Base-by-base conservation (phyloP, 2,113 vertebrate species). In the Notothenia coriiceps region DNA sequence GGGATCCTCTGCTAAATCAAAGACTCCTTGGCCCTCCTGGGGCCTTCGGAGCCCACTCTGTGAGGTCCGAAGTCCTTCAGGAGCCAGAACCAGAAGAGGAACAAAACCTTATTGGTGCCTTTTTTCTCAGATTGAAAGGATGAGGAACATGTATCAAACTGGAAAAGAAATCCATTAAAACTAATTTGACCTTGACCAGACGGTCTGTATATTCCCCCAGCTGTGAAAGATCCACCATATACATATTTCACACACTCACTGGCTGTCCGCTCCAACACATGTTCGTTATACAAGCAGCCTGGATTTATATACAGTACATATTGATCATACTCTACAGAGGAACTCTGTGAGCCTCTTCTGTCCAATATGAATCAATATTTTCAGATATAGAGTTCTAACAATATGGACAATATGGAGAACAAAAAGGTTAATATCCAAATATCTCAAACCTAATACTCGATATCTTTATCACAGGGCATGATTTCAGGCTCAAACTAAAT, bases 101-200 rank as follows among this genome's bases (percentile, higher is more conserved):
- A 29, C 59, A 51, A n/a, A 4, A 55, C 20, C 51, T 46, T 52
- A 35, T 29, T 3, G 2, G 2, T 70, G 29, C 22, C 25, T 50
- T 51, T 20, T 22, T 29, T 8, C 1, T 35, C 57, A 29, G 29
- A 25, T 11, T 22, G 57, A 12, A 15, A 40, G 0, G 12, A 67
- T 47, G 43, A 56, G n/a, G 54, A 51, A 61, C 66, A 0, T 51
- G 22, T 2, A 46, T 59, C 10, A 43, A 18, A 61, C 10, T 51
- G 13, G 10, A 47, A 80, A 70, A 63, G n/a, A 74, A 70, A 67
- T 25, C 33, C 20, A 69, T 44, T n/a, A 67, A 74, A 80, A 74
- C 2, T 5, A 13, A 62, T 82, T 65, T 89, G 93, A 94, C 92
- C 92, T 94, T 94, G 91, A 86, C 62, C 40, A 60, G 15, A 69